Base-by-base conservation (phyloP, 2,113 vertebrate species). In the Xerus inauris region DNA sequence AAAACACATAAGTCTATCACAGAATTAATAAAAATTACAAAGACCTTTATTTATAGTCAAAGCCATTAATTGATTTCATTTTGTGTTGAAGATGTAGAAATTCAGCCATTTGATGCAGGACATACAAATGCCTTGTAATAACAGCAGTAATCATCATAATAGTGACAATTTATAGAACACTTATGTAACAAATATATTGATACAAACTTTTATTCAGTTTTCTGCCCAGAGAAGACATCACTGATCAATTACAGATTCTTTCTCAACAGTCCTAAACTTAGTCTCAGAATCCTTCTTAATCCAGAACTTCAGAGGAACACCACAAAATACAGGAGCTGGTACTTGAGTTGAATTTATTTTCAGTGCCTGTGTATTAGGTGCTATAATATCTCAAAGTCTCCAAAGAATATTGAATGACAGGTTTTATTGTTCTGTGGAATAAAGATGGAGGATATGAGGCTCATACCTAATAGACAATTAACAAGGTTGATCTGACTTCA, bases 11-110 rank as follows among this genome's bases (percentile, higher is more conserved):
- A 16, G 1, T 62, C 94, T 83, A 81, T 17, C 32, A 49, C 35
- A 51, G 67, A 54, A 77, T 72, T 62, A 82, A 86, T 80, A 94
- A 94, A 97, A 81, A 95, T 91, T 8, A 87, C 65, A 96, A 1
- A 67, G 11, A 81, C 9, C 24, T 65, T 20, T 85, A 40, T 49
- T 57, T 72, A 5, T 77, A 71, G 71, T 13, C 14, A 54, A 91
- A 91, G 69, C 35, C 95, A 84, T 65, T 79, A 77, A 38, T 20
- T 81, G 59, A 85, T 93, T 77, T 14, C 22, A 72, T 94, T 94
- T 88, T 96, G 57, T 93, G 65, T 65, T 77, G 54, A 82, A 84
- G 49, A 83, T 73, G 20, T 49, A 94, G 24, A 97, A 88, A 84
- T 75, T 65, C 42, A 73, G 45, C 9, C 42, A 16, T 51, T 82